A percentile compares a stretch with the other conserved stretches of the same genome.
Conservation (phyloP, 1,140 invertebrate species). For the Intoshia linei region DNA sequence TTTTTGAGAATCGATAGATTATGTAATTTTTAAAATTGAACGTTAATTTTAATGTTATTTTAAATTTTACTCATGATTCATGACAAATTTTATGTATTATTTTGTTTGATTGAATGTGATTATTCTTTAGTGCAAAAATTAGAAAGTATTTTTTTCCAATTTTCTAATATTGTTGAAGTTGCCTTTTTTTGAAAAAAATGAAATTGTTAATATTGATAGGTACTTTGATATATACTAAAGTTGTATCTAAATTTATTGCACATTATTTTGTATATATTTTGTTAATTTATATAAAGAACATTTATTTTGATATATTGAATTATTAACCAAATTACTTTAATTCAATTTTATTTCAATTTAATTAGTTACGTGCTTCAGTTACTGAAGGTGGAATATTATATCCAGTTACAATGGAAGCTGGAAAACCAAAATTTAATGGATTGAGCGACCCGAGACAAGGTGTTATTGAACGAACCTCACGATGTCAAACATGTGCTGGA, state of each 20-base stretch:
- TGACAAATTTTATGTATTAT: no score
- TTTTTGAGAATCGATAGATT: neutral
- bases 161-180: no score
- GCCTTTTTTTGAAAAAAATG: no score
- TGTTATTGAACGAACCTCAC: slow-evolving; percentile 49
- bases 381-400: slow-evolving; percentile 80
- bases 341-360: slow-evolving; percentile 12
- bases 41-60: neutral
- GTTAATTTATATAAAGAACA: neutral
- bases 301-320: neutral
- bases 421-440: slow-evolving; percentile 71
- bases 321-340: slow-evolving; percentile 2
- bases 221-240: neutral
- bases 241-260: neutral
- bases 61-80: no score
- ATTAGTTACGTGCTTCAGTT: slow-evolving; percentile 41
- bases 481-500: slow-evolving; percentile 83
- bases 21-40: neutral
- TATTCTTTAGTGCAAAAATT: no score
- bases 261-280: neutral
- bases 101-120: no score
- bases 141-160: no score
- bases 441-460: slow-evolving; percentile 67
- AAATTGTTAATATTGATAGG: neutral
- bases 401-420: slow-evolving; percentile 86